phyloP scores from a whole-genome alignment of 2,797 vertebrate species.

The Lithobates pipiens region DNA sequence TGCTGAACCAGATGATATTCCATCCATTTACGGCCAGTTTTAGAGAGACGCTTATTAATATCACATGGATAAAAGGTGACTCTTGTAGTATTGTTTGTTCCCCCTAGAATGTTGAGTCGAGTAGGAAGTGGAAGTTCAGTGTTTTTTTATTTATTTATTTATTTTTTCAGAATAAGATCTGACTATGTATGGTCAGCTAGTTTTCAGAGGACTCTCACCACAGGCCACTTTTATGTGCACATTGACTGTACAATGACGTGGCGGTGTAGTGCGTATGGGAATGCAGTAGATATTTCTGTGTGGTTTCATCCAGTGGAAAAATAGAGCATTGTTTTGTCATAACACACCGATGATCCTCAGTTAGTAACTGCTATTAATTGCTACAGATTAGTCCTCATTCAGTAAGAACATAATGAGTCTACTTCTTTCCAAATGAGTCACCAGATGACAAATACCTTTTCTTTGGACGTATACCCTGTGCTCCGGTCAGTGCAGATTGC shows the following conservation, averaged over 20 bases:
- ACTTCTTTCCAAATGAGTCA: background rate
- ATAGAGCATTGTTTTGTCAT: background rate
- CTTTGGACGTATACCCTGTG: background rate
- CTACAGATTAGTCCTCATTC: background rate
- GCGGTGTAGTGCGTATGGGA: too few relatives aligned
- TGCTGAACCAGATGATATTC: too few relatives aligned
- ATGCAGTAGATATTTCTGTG: background rate
- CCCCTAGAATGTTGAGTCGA: too few relatives aligned
- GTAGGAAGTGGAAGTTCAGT: too few relatives aligned
- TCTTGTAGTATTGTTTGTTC: too few relatives aligned
- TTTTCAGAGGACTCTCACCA: too few relatives aligned
- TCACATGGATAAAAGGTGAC: too few relatives aligned
- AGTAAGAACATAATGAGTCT: background rate
- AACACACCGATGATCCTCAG: background rate
- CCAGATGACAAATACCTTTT: background rate
- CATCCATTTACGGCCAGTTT: too few relatives aligned
- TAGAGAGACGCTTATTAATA: too few relatives aligned
- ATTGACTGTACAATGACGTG: background rate
- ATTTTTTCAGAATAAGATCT: too few relatives aligned
- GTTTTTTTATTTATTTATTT: too few relatives aligned
- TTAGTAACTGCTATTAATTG: background rate
- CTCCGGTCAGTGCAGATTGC: background rate
- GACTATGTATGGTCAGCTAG: too few relatives aligned
- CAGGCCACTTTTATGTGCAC: background rate
- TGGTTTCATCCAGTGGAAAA: background rate